Evolutionary conservation across 2,797 vertebrate species (phyloP).

Genomic region (Eospalax fontanierii): DNA sequence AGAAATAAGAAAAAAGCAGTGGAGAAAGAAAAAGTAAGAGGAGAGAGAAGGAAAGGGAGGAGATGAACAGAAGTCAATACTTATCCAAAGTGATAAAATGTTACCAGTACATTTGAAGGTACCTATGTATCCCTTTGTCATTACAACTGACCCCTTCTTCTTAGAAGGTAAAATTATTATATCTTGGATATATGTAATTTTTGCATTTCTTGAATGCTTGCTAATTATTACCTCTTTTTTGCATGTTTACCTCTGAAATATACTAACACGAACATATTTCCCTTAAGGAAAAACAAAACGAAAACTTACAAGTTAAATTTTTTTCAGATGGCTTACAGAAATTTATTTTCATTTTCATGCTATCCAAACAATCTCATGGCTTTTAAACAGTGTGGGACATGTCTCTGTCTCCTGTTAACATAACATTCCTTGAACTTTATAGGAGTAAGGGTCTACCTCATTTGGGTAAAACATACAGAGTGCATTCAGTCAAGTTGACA

Average conservation of each 20-base stretch:
- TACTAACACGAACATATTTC: not conserved
- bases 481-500: too few relatives aligned
- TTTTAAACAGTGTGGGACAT: too few relatives aligned
- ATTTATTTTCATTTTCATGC: too few relatives aligned
- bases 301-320: not conserved
- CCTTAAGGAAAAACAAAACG: conserved; percentile 39
- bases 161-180: not conserved
- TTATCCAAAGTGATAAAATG: conserved; percentile 30
- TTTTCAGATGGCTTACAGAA: not conserved
- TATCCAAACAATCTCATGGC: too few relatives aligned
- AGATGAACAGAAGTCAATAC: not conserved
- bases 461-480: too few relatives aligned
- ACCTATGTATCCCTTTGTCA: not conserved
- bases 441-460: too few relatives aligned
- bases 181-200: not conserved
- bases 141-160: not conserved
- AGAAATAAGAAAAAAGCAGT: not conserved
- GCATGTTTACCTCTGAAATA: conserved; percentile 8
- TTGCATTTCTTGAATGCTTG: not conserved
- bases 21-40: too few relatives aligned
- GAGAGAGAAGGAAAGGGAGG: not conserved
- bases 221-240: not conserved
- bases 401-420: too few relatives aligned
- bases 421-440: too few relatives aligned
- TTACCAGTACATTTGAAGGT: not conserved